phyloP scores from a whole-genome alignment of 1,140 invertebrate species.

The Adoxophyes honmai region DNA sequence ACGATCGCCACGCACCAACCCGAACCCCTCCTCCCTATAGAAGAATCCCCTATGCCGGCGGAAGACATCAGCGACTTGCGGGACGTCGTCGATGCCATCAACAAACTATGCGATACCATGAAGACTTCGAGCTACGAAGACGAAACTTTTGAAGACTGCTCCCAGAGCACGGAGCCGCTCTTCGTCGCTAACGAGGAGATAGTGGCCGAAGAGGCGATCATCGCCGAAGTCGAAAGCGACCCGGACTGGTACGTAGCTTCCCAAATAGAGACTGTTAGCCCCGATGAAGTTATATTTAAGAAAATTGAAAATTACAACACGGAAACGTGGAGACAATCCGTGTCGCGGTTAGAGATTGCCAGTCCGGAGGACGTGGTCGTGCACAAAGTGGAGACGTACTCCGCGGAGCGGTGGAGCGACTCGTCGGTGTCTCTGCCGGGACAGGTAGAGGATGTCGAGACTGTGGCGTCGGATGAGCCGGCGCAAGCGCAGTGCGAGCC shows the following conservation, averaged over 20 bases:
- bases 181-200: background rate
- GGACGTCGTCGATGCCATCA: slow-evolving; percentile 75
- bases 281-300: slow-evolving; percentile 31
- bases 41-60: slow-evolving; percentile 42
- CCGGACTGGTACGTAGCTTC: slow-evolving; percentile 23
- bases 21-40: slow-evolving; percentile 44
- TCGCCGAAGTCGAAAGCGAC: background rate
- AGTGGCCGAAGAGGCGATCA: background rate
- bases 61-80: slow-evolving; percentile 65
- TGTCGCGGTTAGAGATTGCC: background rate
- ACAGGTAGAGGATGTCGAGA: slow-evolving; percentile 17
- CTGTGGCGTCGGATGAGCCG: slow-evolving; percentile 25
- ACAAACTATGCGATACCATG: slow-evolving; percentile 72
- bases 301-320: slow-evolving; percentile 21
- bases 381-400: background rate
- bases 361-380: slow-evolving; percentile 17
- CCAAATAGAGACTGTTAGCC: slow-evolving; percentile 23
- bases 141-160: slow-evolving; percentile 11
- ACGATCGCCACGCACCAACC: slow-evolving; percentile 28
- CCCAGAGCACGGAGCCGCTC: background rate
- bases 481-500: slow-evolving; percentile 34
- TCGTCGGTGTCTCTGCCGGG: slow-evolving; percentile 21
- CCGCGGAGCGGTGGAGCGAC: slow-evolving; percentile 43
- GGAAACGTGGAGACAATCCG: slow-evolving; percentile 7
- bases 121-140: slow-evolving; percentile 54